phyloP scores from a whole-genome alignment of 2,113 vertebrate genomes.

The Prietella phreatophila region DNA sequence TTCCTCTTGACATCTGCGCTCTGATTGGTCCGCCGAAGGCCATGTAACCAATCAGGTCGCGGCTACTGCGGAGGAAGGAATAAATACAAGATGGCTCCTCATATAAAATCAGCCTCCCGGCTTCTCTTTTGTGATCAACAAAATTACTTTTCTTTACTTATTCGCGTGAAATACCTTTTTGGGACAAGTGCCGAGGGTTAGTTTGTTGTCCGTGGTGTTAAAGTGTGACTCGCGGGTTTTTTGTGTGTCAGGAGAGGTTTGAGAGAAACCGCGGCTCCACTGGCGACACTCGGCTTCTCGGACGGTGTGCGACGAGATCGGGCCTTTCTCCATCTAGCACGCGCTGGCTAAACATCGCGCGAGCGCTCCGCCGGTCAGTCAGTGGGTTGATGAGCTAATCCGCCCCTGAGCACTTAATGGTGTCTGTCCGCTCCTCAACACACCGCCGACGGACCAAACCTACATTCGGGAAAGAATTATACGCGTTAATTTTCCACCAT shows the following conservation, averaged over 20 bases:
- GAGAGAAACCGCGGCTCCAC: slow-evolving; percentile 38
- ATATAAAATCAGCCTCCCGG: slow-evolving; percentile 93
- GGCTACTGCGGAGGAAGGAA: slow-evolving; percentile 89
- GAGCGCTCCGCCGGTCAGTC: slow-evolving; percentile 22
- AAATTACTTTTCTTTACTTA: slow-evolving; percentile 79
- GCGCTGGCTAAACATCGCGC: slow-evolving; percentile 1
- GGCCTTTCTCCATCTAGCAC: slow-evolving; percentile 40
- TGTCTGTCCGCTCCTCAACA: slow-evolving; percentile 55
- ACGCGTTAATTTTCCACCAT: slow-evolving; percentile 51
- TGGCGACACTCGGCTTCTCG: slow-evolving; percentile 24
- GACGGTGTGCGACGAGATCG: slow-evolving; percentile 41
- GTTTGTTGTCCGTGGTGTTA: slow-evolving; percentile 54
- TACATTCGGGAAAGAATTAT: background rate
- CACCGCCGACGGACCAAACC: slow-evolving; percentile 33
- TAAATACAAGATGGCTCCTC: slow-evolving; percentile 99
- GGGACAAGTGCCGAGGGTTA: slow-evolving; percentile 68
- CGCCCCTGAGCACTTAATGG: slow-evolving; percentile 10
- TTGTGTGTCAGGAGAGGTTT: slow-evolving; percentile 48
- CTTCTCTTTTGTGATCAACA: slow-evolving; percentile 74
- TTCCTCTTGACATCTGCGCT: slow-evolving; percentile 57
- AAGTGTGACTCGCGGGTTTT: slow-evolving; percentile 31
- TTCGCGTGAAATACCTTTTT: slow-evolving; percentile 70
- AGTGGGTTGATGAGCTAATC: slow-evolving; percentile 24
- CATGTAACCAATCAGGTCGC: slow-evolving; percentile 82
- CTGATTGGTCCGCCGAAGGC: slow-evolving; percentile 74